Evolutionary conservation across 1,140 invertebrate genomes (phyloP).

Genomic region (Pseudomyrmex cubaensis): DNA sequence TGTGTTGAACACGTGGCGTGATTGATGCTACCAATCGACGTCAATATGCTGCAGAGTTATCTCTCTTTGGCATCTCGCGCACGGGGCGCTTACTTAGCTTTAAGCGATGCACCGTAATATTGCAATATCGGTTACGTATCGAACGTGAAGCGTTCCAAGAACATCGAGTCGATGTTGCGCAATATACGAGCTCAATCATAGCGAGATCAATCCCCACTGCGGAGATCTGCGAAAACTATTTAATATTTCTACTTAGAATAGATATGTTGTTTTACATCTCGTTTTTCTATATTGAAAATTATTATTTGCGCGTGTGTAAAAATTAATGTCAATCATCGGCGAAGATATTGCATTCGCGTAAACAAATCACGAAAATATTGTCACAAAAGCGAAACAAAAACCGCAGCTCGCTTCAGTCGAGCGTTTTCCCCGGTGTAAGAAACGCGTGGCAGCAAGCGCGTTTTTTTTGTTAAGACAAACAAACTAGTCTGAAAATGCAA

Average conservation of each 20-base stretch:
- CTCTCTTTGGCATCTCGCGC: conserved; percentile 73
- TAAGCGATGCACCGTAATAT: conserved; percentile 29
- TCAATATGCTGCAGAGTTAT: conserved; percentile 82
- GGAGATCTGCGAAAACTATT: too few species aligned
- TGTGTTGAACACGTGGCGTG: conserved; percentile 79
- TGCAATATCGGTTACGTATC: conserved; percentile 42
- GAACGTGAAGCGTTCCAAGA: conserved; percentile 12
- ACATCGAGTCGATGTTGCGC: conserved; percentile 23
- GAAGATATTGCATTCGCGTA: background rate
- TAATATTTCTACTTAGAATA: too few species aligned
- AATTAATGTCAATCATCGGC: background rate
- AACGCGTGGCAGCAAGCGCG: background rate
- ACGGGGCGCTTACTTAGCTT: conserved; percentile 66
- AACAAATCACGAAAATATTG: too few species aligned
- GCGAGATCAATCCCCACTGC: too few species aligned
- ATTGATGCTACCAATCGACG: conserved; percentile 84
- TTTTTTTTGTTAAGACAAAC: background rate
- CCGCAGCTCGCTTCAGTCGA: background rate
- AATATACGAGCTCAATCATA: background rate
- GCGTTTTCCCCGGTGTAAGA: conserved; percentile 1
- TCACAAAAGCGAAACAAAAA: background rate
- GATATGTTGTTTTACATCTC: background rate
- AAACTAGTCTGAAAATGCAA: conserved; percentile 2
- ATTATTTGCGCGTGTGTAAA: background rate
- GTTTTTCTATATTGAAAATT: background rate